These are phyloP conservation scores for Sarcoramphus papa DNA, from an alignment of 2,797 vertebrate genomes.

Conservation along the genomic window DNA sequence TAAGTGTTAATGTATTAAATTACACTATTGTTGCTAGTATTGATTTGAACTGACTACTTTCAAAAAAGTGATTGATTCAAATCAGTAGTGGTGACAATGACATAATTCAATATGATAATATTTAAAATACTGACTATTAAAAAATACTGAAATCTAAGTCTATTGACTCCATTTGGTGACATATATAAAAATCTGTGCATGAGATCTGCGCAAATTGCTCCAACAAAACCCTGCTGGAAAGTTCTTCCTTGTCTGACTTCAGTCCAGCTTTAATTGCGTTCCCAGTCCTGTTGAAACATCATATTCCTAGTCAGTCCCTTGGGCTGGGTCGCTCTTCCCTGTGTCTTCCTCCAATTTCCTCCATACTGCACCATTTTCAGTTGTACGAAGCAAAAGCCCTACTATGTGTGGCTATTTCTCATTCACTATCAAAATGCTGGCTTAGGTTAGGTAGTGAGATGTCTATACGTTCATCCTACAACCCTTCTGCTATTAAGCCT, in stretches of 20 bases:
- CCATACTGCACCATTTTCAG: background rate
- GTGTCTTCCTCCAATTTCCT: background rate
- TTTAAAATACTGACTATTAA: background rate
- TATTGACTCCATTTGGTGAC: background rate
- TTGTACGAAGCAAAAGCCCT: background rate
- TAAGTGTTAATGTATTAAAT: background rate
- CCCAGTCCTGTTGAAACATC: background rate
- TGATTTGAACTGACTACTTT: background rate
- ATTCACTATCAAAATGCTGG: background rate
- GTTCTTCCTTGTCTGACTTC: background rate
- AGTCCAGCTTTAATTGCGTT: background rate
- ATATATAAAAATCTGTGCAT: background rate
- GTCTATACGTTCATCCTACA: background rate
- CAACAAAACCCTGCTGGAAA: background rate
- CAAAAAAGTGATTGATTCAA: background rate
- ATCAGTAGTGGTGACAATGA: background rate
- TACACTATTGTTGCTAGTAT: background rate
- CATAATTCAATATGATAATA: background rate
- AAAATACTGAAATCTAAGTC: background rate
- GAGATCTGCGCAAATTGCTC: background rate
- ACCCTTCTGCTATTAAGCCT: background rate
- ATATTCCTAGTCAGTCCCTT: background rate
- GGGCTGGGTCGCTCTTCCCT: background rate
- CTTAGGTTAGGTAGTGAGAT: background rate
- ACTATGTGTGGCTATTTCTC: background rate